phyloP scores from a whole-genome alignment of 2,113 vertebrate genomes.

The Larimichthys polyactis region DNA sequence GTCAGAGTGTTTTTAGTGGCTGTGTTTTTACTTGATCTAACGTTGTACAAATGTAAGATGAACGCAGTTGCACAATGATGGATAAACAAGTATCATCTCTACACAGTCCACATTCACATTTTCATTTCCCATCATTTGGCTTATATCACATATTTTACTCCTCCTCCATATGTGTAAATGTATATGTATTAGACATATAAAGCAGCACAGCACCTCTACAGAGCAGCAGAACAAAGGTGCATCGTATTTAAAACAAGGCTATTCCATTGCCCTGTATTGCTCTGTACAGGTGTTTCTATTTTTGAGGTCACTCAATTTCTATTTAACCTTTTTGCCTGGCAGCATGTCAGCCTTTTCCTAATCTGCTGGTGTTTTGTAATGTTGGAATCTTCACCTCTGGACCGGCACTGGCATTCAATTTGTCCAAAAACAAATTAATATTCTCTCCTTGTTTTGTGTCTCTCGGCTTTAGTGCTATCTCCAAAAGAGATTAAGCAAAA shows the following conservation, averaged over 20 bases:
- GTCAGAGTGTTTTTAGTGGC: too few relatives aligned
- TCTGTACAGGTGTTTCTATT: slow-evolving; percentile 11
- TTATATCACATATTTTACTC: not conserved
- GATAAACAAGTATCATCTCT: not conserved
- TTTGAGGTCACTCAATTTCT: not conserved
- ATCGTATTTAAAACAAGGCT: too few relatives aligned
- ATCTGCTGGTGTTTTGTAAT: slow-evolving; percentile 14
- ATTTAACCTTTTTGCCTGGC: slow-evolving; percentile 19
- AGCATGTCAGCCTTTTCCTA: not conserved
- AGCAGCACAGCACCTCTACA: not conserved
- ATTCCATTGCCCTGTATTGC: not conserved
- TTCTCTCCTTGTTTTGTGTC: not conserved
- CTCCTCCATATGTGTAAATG: not conserved
- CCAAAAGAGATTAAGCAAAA: slow-evolving; percentile 21
- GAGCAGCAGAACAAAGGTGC: too few relatives aligned
- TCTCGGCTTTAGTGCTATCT: slow-evolving; percentile 18
- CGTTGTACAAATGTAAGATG: too few relatives aligned
- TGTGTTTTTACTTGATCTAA: too few relatives aligned
- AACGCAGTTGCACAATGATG: too few relatives aligned
- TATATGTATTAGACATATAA: not conserved
- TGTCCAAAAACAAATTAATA: slow-evolving; percentile 12
- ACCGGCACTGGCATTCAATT: not conserved
- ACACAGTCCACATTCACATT: not conserved
- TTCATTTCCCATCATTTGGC: too few relatives aligned
- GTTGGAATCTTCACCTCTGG: slow-evolving; percentile 21